Percentiles rank a stretch among this genome's conserved stretches.
Evolutionary conservation across 2,888 invertebrate species (phyloP).

Genomic region (Philereme transversata): DNA sequence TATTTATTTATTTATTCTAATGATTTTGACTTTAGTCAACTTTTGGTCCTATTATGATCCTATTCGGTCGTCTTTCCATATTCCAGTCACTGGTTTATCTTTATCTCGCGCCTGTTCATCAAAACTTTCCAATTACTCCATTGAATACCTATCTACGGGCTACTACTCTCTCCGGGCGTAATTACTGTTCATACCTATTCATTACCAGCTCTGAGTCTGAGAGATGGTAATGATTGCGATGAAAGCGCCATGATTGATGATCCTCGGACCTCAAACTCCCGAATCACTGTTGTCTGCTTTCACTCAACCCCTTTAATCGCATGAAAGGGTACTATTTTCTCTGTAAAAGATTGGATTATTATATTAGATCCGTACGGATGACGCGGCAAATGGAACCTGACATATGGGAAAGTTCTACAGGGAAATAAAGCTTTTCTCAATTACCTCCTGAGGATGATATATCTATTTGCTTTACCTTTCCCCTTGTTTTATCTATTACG

Average conservation of each 20-base stretch:
- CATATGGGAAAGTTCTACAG: conserved; percentile 21
- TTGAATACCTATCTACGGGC: conserved; percentile 11
- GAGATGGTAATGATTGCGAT: conserved; percentile 57
- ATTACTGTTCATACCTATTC: conserved; percentile 32
- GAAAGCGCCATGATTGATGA: conserved; percentile 59
- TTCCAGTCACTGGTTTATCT: conserved; percentile 22
- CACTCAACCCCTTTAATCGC: conserved; percentile 38
- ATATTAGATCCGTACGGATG: conserved; percentile 32
- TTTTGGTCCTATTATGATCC: no score
- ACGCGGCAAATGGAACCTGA: conserved; percentile 26
- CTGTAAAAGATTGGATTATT: conserved; percentile 32
- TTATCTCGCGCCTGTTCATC: conserved; percentile 36
- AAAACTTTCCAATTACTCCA: conserved; percentile 28
- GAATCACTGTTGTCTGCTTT: conserved; percentile 63
- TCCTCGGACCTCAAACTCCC: conserved; percentile 48
- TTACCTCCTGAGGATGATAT: conserved; percentile 27
- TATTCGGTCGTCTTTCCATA: no score
- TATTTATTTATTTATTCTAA: no score
- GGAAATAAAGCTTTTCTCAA: conserved; percentile 32
- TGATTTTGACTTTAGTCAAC: no score
- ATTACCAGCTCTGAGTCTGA: conserved; percentile 15
- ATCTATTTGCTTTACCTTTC: conserved; percentile 13
- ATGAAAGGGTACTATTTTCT: conserved; percentile 35
- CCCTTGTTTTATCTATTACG: conserved; percentile 7
- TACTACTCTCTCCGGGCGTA: conserved; percentile 18